Conservation (phyloP, 1,140 invertebrate species). For the Drosophila biarmipes region DNA sequence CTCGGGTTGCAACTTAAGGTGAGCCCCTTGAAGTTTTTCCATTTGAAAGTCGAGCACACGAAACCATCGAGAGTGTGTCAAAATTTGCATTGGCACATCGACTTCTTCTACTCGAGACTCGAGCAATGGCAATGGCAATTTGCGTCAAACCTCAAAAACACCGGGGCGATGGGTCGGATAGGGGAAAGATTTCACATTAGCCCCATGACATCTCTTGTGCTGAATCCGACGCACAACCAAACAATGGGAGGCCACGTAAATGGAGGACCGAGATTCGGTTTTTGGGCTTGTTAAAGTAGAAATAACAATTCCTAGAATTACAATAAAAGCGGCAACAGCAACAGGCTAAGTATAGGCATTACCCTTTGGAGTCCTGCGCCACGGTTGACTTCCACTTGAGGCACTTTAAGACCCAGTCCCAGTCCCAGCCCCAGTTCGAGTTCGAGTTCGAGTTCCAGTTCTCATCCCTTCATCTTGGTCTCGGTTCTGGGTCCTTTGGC, state of each 20-base stretch:
- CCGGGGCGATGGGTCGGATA: constrained; percentile 4
- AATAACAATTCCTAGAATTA: constrained; percentile 79
- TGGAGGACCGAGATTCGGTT: constrained; percentile 60
- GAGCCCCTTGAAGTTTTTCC: constrained; percentile 25
- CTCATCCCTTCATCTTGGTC: neutral
- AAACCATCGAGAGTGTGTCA: constrained; percentile 20
- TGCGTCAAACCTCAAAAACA: constrained; percentile 67
- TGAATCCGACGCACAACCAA: constrained; percentile 27
- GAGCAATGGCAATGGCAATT: constrained; percentile 63
- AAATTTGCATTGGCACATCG: constrained; percentile 24
- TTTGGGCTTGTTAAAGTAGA: constrained; percentile 75
- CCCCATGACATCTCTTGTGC: constrained; percentile 65
- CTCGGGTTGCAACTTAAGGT: constrained; percentile 10
- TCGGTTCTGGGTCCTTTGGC: constrained; percentile 19
- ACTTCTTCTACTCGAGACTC: constrained; percentile 33
- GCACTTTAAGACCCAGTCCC: constrained; percentile 63
- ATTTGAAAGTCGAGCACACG: constrained; percentile 32
- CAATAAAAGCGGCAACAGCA: constrained; percentile 74
- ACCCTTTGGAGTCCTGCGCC: constrained; percentile 53
- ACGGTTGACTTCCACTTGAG: constrained; percentile 36
- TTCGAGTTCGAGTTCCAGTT: neutral
- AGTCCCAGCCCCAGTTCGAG: constrained; percentile 28
- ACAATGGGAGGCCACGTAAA: constrained; percentile 29
- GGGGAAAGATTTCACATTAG: constrained; percentile 57
- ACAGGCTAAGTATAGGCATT: constrained; percentile 71